phyloP scores from a whole-genome alignment of 2,888 invertebrate genomes.

The Physocephala rufipes region DNA sequence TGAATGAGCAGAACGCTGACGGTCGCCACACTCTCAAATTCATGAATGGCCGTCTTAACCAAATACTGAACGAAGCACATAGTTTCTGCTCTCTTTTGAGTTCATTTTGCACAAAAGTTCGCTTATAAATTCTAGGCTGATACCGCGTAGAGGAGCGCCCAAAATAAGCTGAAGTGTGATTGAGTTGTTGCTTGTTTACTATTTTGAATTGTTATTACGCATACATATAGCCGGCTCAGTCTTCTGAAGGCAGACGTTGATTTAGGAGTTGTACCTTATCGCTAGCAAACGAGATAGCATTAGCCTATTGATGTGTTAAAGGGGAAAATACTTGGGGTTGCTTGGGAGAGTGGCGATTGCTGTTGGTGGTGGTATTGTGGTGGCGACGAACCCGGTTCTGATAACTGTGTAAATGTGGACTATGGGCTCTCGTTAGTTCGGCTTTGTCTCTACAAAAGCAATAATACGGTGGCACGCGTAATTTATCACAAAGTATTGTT shows the following conservation, averaged over 20 bases:
- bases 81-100: neutral
- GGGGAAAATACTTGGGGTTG: slow-evolving; percentile 8
- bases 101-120: neutral
- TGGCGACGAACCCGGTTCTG: slow-evolving; percentile 36
- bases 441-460: slow-evolving; percentile 13
- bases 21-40: slow-evolving; percentile 11
- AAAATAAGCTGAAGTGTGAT: neutral
- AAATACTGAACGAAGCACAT: neutral
- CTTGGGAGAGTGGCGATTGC: slow-evolving; percentile 32
- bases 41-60: slow-evolving; percentile 25
- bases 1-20: slow-evolving; percentile 25
- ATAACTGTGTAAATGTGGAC: slow-evolving; percentile 38
- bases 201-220: neutral
- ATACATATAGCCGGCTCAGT: neutral
- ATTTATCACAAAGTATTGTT: neutral
- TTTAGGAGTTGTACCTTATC: no score
- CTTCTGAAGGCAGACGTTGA: no score
- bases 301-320: no score
- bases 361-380: slow-evolving; percentile 35
- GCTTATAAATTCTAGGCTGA: no score
- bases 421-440: slow-evolving; percentile 41
- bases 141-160: neutral
- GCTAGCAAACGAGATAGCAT: no score
- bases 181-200: slow-evolving; percentile 2
- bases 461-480: no score